Conservation (phyloP, 2,113 vertebrate genomes). For the Muntiacus reevesi region DNA sequence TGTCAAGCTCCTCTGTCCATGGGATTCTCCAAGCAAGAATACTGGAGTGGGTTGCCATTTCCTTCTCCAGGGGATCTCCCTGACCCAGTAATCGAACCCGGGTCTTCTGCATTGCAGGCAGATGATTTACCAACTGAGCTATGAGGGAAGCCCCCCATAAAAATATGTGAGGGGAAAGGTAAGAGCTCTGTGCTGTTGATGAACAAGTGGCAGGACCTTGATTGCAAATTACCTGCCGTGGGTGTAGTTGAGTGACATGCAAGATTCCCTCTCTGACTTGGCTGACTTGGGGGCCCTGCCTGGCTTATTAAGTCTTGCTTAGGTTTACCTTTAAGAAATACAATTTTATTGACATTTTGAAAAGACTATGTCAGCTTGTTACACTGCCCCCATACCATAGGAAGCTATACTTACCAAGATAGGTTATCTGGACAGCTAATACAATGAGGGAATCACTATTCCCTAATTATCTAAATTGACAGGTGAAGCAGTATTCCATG, state of each 20-base stretch:
- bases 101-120: neutral
- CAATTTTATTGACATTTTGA: neutral
- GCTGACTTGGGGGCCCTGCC: neutral
- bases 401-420: neutral
- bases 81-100: accelerated
- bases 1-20: neutral
- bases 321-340: neutral
- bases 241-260: neutral
- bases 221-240: neutral
- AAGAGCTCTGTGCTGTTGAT: neutral
- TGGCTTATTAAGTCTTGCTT: neutral
- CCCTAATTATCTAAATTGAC: neutral
- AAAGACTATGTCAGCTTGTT: neutral
- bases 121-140: neutral
- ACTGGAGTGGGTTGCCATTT: neutral
- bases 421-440: neutral
- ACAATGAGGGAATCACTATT: neutral
- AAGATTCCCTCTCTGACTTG: neutral
- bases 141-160: neutral
- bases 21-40: neutral
- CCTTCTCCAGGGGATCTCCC: neutral
- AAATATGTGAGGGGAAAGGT: neutral
- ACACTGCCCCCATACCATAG: neutral
- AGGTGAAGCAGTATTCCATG: neutral
- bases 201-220: neutral